Percentiles rank a stretch among this genome's conserved stretches.
phyloP scores from a whole-genome alignment of 2,888 invertebrate genomes.

The Stenichneumon culpator region DNA sequence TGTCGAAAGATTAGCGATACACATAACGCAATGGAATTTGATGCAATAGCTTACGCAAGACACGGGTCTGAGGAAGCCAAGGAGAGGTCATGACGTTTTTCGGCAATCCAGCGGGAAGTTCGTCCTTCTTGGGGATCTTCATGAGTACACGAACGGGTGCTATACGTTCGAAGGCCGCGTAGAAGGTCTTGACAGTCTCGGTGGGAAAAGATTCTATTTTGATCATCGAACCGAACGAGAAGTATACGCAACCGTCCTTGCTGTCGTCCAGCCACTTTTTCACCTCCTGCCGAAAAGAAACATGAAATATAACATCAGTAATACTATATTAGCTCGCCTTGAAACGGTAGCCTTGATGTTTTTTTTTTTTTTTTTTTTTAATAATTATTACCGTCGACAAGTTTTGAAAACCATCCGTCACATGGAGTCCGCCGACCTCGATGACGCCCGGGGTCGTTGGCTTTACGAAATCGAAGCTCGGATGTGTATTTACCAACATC shows the following conservation, averaged over 20 bases:
- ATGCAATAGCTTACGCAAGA: slow-evolving; percentile 75
- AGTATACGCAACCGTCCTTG: slow-evolving; percentile 79
- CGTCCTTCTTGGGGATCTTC: slow-evolving; percentile 78
- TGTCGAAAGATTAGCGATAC: background rate
- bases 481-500: slow-evolving; percentile 86
- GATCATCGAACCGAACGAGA: slow-evolving; percentile 83
- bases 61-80: slow-evolving; percentile 79
- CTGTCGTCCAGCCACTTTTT: slow-evolving; percentile 81
- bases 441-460: slow-evolving; percentile 85
- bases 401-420: slow-evolving; percentile 68
- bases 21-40: slow-evolving; percentile 25
- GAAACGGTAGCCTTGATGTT: background rate
- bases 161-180: slow-evolving; percentile 77
- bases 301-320: background rate
- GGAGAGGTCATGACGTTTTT: slow-evolving; percentile 79
- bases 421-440: slow-evolving; percentile 87
- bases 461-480: slow-evolving; percentile 86
- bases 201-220: slow-evolving; percentile 80
- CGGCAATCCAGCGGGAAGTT: slow-evolving; percentile 78
- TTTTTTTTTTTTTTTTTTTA: no score
- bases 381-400: slow-evolving; percentile 69
- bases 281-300: slow-evolving; percentile 74
- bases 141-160: slow-evolving; percentile 80
- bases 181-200: slow-evolving; percentile 73
- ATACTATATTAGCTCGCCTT: background rate